Conservation (phyloP, 2,888 invertebrate species). For the Acanthosoma haemorrhoidale region DNA sequence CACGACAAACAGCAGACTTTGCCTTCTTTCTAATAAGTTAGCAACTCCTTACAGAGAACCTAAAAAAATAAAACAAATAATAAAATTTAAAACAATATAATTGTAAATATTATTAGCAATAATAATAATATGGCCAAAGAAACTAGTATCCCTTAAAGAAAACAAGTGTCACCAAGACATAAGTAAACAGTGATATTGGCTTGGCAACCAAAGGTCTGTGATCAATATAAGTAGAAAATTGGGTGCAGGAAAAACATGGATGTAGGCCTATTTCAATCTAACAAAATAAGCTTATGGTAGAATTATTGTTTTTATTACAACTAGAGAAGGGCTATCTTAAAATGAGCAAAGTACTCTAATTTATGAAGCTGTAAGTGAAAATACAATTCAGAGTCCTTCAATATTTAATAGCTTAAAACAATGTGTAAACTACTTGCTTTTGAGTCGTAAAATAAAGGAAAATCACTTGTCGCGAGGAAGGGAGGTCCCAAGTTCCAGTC, state of each 20-base stretch:
- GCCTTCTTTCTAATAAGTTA: conserved; percentile 5
- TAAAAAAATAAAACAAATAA: neutral
- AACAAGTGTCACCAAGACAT: neutral
- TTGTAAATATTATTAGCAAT: neutral
- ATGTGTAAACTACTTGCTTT: no score
- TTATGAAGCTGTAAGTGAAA: no score
- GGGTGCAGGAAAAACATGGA: no score
- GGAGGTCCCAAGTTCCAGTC: no score
- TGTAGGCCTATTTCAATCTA: neutral
- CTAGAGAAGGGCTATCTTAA: no score
- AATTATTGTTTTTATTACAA: no score
- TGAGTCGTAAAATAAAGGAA: no score
- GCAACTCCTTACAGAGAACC: neutral
- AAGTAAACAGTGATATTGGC: neutral
- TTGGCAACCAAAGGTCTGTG: neutral
- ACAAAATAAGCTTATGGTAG: neutral
- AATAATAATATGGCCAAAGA: neutral
- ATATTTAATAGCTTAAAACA: no score
- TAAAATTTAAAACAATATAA: neutral
- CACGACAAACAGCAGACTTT: conserved; percentile 30
- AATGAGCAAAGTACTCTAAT: no score
- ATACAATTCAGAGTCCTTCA: no score
- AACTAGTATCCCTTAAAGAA: neutral
- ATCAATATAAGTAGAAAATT: neutral
- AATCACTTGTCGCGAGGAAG: no score